Base-by-base conservation (phyloP, 2,113 vertebrate species). In the Rafetus swinhoei region DNA sequence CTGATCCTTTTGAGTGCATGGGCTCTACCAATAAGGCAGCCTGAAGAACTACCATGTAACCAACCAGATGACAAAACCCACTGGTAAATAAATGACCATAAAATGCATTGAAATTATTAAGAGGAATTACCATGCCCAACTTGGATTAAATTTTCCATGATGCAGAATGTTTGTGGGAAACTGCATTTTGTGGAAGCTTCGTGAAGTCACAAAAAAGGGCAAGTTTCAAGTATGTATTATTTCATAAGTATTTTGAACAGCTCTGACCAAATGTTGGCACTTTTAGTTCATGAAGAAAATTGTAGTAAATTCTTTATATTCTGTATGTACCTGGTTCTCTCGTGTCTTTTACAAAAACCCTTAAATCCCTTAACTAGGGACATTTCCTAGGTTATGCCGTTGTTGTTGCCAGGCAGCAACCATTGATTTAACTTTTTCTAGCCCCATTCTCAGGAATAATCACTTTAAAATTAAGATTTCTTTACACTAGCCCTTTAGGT, bases 331-430 rank as follows among this genome's bases (percentile, higher is more conserved):
- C 88, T 90, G 5, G 50, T 72, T 50, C 39, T 77, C 74, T 77
- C 21, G 60, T 45, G 45, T 86, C 50, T n/a, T 79, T 85, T 77
- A 16, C 6, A 19, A 96, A 97, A 96, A 93, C 86, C 85, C 90
- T 74, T 94, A 93, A 95, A 79, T 90, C 27, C 12, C 45, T 45
- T 87, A 4, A 69, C 89, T 77, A 62, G 86, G 81, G 88, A 74
- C 77, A 91, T 93, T 94, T 90, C 55, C 53, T 11, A 4, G 55
- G 65, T 97, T 92, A 86, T 91, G 12, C 90, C 90, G 89, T 86
- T 81, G 55, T 12, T 77, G 15, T 89, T 83, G n/a, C 32, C 65
- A 35, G 32, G 32, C 65, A 72, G 90, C 94, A 91, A 15, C 50
- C 39, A 95, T 29, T 79, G 45, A 45, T 54, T 54, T 69, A 92